phyloP scores from a whole-genome alignment of 2,113 vertebrate species.

The Prietella phreatophila region DNA sequence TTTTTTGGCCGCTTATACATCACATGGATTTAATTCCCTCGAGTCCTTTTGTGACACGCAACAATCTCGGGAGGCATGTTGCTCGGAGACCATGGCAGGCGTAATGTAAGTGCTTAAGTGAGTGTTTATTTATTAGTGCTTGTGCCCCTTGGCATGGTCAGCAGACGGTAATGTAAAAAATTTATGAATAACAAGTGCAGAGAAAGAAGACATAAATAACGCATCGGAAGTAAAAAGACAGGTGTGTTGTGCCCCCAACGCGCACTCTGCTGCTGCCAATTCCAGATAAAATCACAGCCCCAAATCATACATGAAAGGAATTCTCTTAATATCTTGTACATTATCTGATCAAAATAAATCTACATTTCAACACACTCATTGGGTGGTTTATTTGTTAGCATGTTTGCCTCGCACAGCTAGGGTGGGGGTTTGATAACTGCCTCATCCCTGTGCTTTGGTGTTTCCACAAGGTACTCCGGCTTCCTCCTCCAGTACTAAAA shows the following conservation, averaged over 20 bases:
- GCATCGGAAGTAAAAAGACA: neutral
- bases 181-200: neutral
- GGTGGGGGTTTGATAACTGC: no score
- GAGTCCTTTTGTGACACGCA: neutral
- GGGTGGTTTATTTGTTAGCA: no score
- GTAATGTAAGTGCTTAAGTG: neutral
- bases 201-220: neutral
- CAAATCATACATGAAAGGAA: neutral
- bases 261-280: neutral
- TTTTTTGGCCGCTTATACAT: neutral
- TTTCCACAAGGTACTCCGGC: no score
- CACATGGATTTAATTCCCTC: conserved; percentile 10
- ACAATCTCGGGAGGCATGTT: neutral
- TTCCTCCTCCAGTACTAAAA: no score
- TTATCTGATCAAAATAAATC: neutral
- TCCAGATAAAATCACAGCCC: neutral
- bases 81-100: neutral
- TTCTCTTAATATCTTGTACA: neutral
- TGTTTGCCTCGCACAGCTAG: no score
- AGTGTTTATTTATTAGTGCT: neutral
- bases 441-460: no score
- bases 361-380: neutral
- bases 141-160: neutral
- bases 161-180: neutral
- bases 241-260: neutral